Conservation (phyloP, 2,797 vertebrate genomes). For the Varecia variegata region DNA sequence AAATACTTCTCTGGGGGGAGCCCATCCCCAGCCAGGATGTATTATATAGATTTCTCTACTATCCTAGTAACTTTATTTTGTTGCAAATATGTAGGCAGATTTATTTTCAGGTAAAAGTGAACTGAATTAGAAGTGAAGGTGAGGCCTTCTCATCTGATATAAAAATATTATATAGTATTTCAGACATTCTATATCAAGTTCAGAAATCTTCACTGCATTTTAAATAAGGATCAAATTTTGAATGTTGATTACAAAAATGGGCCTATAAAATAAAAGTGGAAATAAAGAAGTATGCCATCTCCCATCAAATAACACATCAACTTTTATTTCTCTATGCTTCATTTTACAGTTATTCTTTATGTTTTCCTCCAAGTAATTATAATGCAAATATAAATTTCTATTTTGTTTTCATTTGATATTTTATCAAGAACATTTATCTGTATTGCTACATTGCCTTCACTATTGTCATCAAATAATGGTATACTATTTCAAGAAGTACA, state of each 20-base stretch:
- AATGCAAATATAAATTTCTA: conserved; percentile 19
- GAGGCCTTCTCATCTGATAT: conserved; percentile 25
- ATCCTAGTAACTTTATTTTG: neutral
- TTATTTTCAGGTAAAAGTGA: conserved; percentile 47
- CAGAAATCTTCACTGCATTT: conserved; percentile 34
- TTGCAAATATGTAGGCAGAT: neutral
- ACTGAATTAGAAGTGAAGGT: conserved; percentile 7
- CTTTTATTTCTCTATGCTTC: conserved; percentile 11
- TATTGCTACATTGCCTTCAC: neutral
- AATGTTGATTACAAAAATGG: conserved; percentile 38
- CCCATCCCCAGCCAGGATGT: neutral
- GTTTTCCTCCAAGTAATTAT: neutral
- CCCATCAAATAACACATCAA: neutral
- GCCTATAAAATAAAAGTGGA: conserved; percentile 56
- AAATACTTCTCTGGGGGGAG: neutral
- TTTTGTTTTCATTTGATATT: neutral
- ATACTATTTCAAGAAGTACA: neutral
- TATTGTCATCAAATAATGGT: neutral
- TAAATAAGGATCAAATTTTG: conserved; percentile 15
- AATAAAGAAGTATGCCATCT: neutral
- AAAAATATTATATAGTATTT: neutral
- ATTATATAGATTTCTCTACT: neutral
- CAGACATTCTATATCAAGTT: neutral
- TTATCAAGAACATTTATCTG: conserved; percentile 36
- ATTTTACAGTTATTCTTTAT: conserved; percentile 23